Percentiles rank a stretch among this genome's conserved stretches.
Conservation (phyloP, 2,797 vertebrate species). For the Lutra lutra region DNA sequence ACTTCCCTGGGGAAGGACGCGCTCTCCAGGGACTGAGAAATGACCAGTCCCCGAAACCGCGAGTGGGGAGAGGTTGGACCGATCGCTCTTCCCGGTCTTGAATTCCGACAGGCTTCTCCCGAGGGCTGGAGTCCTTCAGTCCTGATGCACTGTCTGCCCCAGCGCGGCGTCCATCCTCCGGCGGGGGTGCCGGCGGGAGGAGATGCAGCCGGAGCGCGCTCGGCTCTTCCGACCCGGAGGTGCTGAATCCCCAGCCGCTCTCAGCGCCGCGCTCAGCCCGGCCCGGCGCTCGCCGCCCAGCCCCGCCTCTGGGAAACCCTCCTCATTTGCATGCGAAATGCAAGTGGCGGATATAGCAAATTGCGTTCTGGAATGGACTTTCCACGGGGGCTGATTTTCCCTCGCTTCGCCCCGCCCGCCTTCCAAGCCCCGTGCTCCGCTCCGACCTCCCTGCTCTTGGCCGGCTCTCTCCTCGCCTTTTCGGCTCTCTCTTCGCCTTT, state of each 20-base stretch:
- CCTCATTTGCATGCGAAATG: slow-evolving; percentile 66
- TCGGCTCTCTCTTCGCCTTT: neutral
- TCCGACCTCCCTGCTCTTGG: neutral
- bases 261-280: rapidly evolving
- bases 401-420: neutral
- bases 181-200: neutral
- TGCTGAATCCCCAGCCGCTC: rapidly evolving
- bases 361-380: neutral
- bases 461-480: rapidly evolving
- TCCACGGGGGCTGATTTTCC: neutral
- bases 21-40: neutral
- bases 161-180: neutral
- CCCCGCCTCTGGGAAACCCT: neutral
- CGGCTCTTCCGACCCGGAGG: neutral
- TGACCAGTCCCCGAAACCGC: neutral
- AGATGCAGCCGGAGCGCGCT: neutral
- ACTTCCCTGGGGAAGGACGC: neutral
- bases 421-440: neutral
- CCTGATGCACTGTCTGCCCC: neutral
- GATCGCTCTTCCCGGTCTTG: neutral
- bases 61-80: neutral
- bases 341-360: neutral
- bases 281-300: neutral
- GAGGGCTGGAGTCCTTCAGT: neutral
- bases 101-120: neutral